Evolutionary conservation across 1,140 invertebrate species (phyloP).

Genomic region (Pentalonia nigronervosa): DNA sequence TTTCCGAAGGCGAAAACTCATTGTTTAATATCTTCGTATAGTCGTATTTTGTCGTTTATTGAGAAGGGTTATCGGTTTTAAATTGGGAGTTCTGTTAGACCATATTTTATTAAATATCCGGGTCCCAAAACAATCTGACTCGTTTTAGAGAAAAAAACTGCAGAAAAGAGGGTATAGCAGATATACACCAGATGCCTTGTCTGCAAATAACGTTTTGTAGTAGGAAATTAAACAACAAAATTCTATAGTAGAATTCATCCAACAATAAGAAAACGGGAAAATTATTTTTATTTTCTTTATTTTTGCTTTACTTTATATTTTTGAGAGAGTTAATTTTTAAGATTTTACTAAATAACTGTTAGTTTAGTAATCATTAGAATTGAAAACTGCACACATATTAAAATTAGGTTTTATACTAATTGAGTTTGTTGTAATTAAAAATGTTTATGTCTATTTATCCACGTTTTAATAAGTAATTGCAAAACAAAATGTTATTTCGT

Average conservation of each 20-base stretch:
- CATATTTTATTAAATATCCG: slow-evolving; percentile 53
- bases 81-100: slow-evolving; percentile 22
- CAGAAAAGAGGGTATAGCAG: slow-evolving; percentile 16
- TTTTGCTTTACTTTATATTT: not conserved
- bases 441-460: not conserved
- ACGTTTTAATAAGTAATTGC: not conserved
- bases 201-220: slow-evolving; percentile 32
- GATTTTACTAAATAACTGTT: not conserved
- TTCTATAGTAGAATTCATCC: not conserved
- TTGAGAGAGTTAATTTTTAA: not conserved
- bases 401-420: not conserved
- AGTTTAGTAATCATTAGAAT: not conserved
- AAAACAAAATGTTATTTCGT: not conserved
- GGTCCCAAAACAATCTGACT: slow-evolving; percentile 43
- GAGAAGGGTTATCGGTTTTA: slow-evolving; percentile 54
- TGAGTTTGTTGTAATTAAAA: not conserved
- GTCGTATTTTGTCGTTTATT: not conserved
- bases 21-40: slow-evolving; percentile 44
- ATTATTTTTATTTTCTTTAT: not conserved
- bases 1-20: slow-evolving; percentile 16
- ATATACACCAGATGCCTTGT: slow-evolving; percentile 50
- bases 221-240: slow-evolving; percentile 24
- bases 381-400: not conserved
- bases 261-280: not conserved
- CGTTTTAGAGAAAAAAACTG: slow-evolving; percentile 41